A percentile compares a stretch with the other conserved stretches of the same genome.
Conservation (phyloP, 2,113 vertebrate genomes). For the Proteles cristata region DNA sequence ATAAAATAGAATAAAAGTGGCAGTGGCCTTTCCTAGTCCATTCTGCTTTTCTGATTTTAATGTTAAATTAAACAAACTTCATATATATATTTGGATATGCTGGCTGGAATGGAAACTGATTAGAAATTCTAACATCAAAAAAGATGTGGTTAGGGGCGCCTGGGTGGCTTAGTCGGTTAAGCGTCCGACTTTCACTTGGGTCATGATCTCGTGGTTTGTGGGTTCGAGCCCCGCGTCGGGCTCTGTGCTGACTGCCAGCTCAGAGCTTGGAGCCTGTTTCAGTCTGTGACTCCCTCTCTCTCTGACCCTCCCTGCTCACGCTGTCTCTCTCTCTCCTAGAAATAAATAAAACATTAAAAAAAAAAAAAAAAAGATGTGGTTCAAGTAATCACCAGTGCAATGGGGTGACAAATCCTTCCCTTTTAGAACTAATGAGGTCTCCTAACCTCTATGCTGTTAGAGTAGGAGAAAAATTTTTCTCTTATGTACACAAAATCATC, state of each 20-base stretch:
- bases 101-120: not conserved
- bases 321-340: no score
- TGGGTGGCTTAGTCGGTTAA: no score
- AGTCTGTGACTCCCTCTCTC: no score
- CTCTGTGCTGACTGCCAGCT: no score
- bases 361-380: not conserved
- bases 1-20: not conserved
- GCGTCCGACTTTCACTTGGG: no score
- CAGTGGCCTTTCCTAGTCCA: not conserved
- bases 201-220: no score
- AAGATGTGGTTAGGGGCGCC: not conserved
- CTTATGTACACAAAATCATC: not conserved
- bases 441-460: not conserved
- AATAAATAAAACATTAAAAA: no score
- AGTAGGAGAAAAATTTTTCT: not conserved
- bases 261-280: no score
- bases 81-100: not conserved
- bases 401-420: not conserved
- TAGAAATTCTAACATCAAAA: not conserved
- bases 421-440: not conserved
- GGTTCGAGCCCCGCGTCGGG: no score
- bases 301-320: no score
- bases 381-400: not conserved
- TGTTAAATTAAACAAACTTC: constrained; percentile 18
- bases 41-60: not conserved